A percentile compares a stretch with the other conserved stretches of the same genome.
Conservation (phyloP, 2,113 vertebrate species). For the Silurus glanis region DNA sequence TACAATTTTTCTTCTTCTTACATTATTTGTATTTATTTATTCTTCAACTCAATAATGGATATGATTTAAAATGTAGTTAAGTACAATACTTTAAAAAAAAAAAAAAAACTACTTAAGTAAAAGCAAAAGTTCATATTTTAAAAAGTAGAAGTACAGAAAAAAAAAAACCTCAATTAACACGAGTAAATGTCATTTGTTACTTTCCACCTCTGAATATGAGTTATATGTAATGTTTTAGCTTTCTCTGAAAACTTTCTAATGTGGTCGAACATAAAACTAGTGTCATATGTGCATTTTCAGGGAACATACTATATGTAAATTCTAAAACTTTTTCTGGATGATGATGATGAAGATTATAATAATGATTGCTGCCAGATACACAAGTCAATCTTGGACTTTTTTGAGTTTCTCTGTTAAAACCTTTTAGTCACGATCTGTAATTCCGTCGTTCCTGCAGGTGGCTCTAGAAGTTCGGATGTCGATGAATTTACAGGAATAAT, state of each 20-base stretch:
- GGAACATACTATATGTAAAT: neutral
- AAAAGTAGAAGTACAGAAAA: too few species aligned
- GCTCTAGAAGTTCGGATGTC: conserved; percentile 82
- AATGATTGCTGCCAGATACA: neutral
- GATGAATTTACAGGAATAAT: conserved; percentile 80
- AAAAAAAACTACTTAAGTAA: too few species aligned
- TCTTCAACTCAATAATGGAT: too few species aligned
- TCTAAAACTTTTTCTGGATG: neutral
- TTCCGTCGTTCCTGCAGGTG: conserved; percentile 70
- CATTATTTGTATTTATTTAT: too few species aligned
- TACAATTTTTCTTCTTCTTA: too few species aligned
- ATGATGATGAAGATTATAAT: neutral
- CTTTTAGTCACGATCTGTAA: neutral
- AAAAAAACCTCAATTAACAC: too few species aligned
- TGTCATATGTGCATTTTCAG: neutral
- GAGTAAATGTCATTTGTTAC: too few species aligned
- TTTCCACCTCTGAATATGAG: too few species aligned
- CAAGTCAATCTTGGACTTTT: neutral
- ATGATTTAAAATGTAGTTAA: too few species aligned
- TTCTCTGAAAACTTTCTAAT: neutral
- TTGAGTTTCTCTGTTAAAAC: neutral
- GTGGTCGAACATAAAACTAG: neutral
- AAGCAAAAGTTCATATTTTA: too few species aligned
- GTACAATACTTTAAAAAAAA: too few species aligned
- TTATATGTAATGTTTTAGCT: neutral